Base-by-base conservation (phyloP, 2,797 vertebrate species). In the Scolopax rusticola region DNA sequence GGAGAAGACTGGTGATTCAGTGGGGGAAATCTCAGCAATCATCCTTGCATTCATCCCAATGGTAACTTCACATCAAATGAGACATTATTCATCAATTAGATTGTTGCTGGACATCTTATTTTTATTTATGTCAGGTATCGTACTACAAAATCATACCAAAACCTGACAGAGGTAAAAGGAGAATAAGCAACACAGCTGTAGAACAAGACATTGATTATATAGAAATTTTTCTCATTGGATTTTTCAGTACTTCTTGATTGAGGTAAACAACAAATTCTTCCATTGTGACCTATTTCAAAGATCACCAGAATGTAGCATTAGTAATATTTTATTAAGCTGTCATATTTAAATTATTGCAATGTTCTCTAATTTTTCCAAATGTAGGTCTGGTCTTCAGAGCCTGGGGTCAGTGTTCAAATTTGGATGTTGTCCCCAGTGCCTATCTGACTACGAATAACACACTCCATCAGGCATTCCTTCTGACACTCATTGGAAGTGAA, bases 401-500 rank as follows among this genome's bases (percentile, higher is more conserved):
- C 40, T 81, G 9, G 57, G 28, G 18, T 48, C 21, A 84, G 4
- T 40, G 18, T 74, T 89, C 45, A 45, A 68, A 80, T 61, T 84
- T 2, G 3, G 16, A 11, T 68, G 14, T 16, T 70, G 61, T 47
- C 12, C 32, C 20, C 48, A 43, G 6, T 7, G 53, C 8, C 6
- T 40, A 8, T 12, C 12, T 77, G 23, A 56, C 36, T 75, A 47
- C 53, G 76, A 76, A 54, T 25, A 43, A 33, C 12, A 80, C 41
- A 59, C 71, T 50, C n/a, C 38, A 74, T 63, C 67, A 87, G 68
- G 56, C 54, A 41, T 74, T 89, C 91, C 14, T 92, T 96, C 73
- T 90, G 65, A 81, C 17, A 8, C 60, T 94, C 71, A 68, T 27
- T 92, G 53, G 60, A 92, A 84, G 4, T 15, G 75, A 53, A 40